These are phyloP conservation scores for Dascillus cervinus DNA, from an alignment of 2,888 invertebrate species.

Conservation along the genomic window DNA sequence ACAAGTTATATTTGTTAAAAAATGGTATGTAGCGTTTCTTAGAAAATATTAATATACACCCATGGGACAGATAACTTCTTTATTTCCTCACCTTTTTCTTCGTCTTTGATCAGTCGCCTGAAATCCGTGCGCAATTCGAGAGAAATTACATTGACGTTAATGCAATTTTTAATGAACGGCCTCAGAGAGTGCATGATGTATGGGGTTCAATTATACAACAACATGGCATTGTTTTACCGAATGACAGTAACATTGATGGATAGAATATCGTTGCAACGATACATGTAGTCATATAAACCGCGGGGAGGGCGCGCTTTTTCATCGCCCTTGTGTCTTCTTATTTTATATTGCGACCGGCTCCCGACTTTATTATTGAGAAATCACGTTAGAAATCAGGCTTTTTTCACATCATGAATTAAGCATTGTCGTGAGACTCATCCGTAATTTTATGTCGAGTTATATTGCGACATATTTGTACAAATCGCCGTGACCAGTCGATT, in stretches of 20 bases:
- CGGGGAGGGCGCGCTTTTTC: conserved; percentile 23
- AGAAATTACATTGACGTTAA: too few relatives aligned
- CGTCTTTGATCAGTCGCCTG: too few relatives aligned
- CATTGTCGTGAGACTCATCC: conserved; percentile 15
- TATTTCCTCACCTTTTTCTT: too few relatives aligned
- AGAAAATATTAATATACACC: too few relatives aligned
- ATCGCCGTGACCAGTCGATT: conserved; percentile 8
- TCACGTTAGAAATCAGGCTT: conserved; percentile 28
- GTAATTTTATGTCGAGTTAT: conserved; percentile 13
- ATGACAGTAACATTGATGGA: conserved; percentile 43
- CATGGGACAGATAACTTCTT: too few relatives aligned
- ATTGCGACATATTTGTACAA: conserved; percentile 10
- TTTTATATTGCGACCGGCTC: conserved; percentile 7
- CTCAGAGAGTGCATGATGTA: conserved; percentile 37
- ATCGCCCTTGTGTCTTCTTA: conserved; percentile 11
- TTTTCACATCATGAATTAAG: conserved; percentile 30
- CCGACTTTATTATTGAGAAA: conserved; percentile 27
- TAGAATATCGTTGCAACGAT: conserved; percentile 35
- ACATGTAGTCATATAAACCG: conserved; percentile 30
- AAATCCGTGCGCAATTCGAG: too few relatives aligned
- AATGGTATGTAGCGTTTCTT: conserved; percentile 12
- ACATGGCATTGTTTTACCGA: conserved; percentile 42
- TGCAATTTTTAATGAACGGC: conserved; percentile 33
- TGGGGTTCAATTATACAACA: conserved; percentile 41
- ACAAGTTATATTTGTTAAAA: conserved; percentile 6